These are phyloP conservation scores for Hyperoplus immaculatus DNA, from an alignment of 2,797 vertebrate genomes.

Conservation along the genomic window DNA sequence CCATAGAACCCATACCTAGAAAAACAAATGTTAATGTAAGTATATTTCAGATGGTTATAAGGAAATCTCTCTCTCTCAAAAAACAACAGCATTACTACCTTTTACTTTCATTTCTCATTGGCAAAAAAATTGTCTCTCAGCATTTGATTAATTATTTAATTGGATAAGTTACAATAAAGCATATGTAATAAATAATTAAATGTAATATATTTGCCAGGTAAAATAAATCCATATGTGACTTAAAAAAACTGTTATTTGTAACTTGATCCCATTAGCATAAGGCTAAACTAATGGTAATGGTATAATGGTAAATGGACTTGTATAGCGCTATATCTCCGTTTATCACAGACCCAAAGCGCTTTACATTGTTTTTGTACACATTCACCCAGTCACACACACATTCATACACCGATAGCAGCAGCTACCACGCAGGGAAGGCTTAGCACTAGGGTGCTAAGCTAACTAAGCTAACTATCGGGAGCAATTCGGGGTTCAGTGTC, in stretches of 20 bases:
- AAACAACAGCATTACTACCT: background rate
- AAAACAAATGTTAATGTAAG: background rate
- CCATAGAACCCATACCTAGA: constrained; percentile 38
- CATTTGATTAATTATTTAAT: background rate
- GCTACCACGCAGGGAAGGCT: too few species aligned
- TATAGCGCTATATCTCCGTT: too few species aligned
- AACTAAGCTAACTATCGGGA: too few species aligned
- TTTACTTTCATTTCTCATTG: background rate
- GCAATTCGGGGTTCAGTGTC: too few species aligned
- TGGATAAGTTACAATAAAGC: background rate
- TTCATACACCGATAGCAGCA: too few species aligned
- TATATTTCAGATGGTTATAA: background rate
- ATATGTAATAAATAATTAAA: background rate
- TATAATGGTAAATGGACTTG: too few species aligned
- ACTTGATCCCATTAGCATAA: background rate
- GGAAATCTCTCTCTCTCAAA: background rate
- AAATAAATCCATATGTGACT: background rate
- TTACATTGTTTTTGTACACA: too few species aligned
- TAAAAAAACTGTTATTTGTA: background rate
- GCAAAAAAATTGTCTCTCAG: background rate
- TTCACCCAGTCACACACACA: too few species aligned
- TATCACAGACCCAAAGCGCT: too few species aligned
- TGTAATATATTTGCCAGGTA: background rate
- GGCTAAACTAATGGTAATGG: too few species aligned
- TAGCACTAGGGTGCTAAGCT: too few species aligned